These are phyloP conservation scores for Machaerirhynchus nigripectus DNA, from an alignment of 2,113 vertebrate species.

Conservation along the genomic window DNA sequence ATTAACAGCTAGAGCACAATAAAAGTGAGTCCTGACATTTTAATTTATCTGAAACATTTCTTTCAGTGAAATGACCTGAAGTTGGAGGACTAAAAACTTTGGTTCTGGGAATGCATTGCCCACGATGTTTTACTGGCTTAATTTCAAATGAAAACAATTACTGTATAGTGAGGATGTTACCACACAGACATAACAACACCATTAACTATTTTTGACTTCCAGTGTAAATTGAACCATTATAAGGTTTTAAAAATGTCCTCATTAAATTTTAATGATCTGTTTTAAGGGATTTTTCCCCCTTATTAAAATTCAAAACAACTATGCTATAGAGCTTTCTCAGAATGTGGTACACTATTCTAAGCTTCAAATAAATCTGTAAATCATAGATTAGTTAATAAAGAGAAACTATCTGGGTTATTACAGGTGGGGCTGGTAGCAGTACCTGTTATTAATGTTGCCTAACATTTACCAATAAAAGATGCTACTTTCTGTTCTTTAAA, in stretches of 20 bases:
- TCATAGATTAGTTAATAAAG: constrained; percentile 32
- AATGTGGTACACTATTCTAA: not conserved
- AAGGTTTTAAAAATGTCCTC: constrained; percentile 42
- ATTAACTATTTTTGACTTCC: constrained; percentile 48
- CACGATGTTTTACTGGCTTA: not conserved
- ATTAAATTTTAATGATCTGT: constrained; percentile 66
- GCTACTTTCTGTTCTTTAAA: not conserved
- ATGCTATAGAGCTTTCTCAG: not conserved
- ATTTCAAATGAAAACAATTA: constrained; percentile 54
- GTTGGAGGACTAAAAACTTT: not conserved
- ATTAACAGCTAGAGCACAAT: constrained; percentile 4
- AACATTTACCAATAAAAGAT: not conserved
- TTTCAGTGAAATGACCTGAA: constrained; percentile 1
- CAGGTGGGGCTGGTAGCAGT: constrained; percentile 5
- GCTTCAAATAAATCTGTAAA: constrained; percentile 31
- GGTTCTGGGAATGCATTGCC: not conserved
- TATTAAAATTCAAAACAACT: constrained; percentile 51
- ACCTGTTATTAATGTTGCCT: constrained; percentile 20
- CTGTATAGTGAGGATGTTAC: constrained; percentile 38
- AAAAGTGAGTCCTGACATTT: constrained; percentile 15
- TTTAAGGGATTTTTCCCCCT: constrained; percentile 30
- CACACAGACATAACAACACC: constrained; percentile 20
- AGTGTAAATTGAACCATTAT: constrained; percentile 59
- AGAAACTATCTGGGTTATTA: constrained; percentile 25
- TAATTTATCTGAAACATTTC: constrained; percentile 14